phyloP scores from a whole-genome alignment of 1,140 invertebrate genomes.

The Protaetia brevitarsis region DNA sequence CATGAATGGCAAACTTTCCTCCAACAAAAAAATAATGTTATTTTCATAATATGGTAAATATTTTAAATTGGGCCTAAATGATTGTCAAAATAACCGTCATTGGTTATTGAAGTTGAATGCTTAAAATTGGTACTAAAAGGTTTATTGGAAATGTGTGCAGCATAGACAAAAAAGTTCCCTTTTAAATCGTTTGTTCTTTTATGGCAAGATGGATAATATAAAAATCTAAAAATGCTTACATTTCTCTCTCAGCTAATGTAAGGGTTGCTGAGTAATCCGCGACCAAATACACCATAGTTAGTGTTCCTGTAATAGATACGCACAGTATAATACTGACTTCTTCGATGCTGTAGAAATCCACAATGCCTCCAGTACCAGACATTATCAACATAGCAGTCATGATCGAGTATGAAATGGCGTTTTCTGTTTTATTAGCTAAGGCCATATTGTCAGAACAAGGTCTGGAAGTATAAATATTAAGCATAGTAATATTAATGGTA shows the following conservation, averaged over 20 bases:
- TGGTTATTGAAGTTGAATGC: no score
- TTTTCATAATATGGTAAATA: no score
- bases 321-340: slow-evolving; percentile 20
- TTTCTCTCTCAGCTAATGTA: slow-evolving; percentile 27
- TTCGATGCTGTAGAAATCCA: slow-evolving; percentile 5
- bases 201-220: no score
- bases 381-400: slow-evolving; percentile 24
- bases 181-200: no score
- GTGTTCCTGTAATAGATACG: slow-evolving; percentile 29
- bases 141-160: no score
- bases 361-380: slow-evolving; percentile 6
- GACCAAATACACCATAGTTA: slow-evolving; percentile 32
- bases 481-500: not conserved
- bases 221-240: slow-evolving; percentile 24
- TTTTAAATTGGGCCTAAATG: no score
- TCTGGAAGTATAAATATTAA: not conserved
- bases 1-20: no score
- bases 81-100: no score
- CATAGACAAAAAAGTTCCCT: no score
- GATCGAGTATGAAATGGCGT: not conserved
- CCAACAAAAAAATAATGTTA: no score
- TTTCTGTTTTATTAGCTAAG: slow-evolving; percentile 10
- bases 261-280: slow-evolving; percentile 35
- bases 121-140: no score
- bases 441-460: slow-evolving; percentile 5